These are phyloP conservation scores for Poeciliopsis infans DNA, from an alignment of 2,797 vertebrate species.

Conservation along the genomic window DNA sequence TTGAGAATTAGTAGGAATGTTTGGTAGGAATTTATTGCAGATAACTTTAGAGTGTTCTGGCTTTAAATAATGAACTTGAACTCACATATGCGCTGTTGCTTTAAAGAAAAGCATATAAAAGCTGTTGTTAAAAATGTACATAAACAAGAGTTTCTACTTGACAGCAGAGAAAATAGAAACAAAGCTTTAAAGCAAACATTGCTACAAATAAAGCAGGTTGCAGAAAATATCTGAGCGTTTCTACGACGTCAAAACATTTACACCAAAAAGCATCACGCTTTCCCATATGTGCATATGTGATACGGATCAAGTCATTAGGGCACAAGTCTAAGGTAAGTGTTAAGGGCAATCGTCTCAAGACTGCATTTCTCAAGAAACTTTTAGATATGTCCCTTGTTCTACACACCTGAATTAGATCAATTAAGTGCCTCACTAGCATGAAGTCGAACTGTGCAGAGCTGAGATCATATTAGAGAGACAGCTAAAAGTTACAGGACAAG, in stretches of 20 bases:
- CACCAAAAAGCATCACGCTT: slow-evolving; percentile 25
- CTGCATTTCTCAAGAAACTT: no score
- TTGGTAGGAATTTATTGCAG: neutral
- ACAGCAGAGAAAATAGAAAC: neutral
- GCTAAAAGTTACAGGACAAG: no score
- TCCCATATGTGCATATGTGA: no score
- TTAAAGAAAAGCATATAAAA: neutral
- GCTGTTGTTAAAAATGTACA: neutral
- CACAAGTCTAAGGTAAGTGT: neutral
- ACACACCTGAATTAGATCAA: no score
- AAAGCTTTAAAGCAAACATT: neutral
- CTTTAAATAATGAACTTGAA: neutral
- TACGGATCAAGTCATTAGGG: neutral
- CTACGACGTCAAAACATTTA: slow-evolving; percentile 56
- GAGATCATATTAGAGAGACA: no score
- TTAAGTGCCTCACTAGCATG: no score
- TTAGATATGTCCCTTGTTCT: no score
- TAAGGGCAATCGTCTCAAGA: no score
- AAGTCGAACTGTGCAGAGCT: no score
- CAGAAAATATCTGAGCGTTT: neutral
- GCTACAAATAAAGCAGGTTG: neutral
- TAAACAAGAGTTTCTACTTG: neutral
- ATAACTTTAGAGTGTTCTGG: neutral
- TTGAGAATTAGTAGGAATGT: no score
- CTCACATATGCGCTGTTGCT: neutral